Evolutionary conservation across 2,113 vertebrate genomes (phyloP).

Genomic region (Pelecanus crispus): DNA sequence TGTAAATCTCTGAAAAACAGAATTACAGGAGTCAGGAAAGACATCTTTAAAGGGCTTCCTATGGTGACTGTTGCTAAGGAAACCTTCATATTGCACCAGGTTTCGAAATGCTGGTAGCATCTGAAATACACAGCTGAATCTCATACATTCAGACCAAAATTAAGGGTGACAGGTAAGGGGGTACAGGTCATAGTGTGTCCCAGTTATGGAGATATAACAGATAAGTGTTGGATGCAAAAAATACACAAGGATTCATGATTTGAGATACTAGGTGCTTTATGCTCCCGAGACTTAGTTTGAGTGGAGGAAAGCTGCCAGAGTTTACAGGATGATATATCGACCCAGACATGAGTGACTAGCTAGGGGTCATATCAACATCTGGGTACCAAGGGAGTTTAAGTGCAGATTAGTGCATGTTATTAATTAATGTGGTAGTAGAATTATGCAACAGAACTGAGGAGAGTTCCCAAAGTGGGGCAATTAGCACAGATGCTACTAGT

Average conservation of each 20-base stretch:
- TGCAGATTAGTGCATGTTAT: not conserved
- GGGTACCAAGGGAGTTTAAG: not conserved
- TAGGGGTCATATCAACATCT: constrained; percentile 1
- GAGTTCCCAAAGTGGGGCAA: not conserved
- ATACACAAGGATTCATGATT: not conserved
- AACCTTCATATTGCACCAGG: constrained; percentile 34
- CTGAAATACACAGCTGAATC: constrained; percentile 19
- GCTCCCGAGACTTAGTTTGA: not conserved
- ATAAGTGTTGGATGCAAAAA: constrained; percentile 2
- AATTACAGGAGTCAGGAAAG: constrained; percentile 18
- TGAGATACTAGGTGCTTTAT: not conserved
- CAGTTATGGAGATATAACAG: constrained; percentile 20
- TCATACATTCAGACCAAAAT: constrained; percentile 9
- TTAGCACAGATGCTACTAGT: not conserved
- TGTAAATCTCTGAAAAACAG: constrained; percentile 7
- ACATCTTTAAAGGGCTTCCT: constrained; percentile 51
- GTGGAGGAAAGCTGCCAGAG: not conserved
- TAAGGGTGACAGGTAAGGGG: constrained; percentile 43
- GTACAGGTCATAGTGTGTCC: constrained; percentile 24
- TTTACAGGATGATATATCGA: not conserved
- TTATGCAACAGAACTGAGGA: not conserved
- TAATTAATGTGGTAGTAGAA: not conserved
- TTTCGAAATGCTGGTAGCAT: not conserved
- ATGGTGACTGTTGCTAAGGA: constrained; percentile 60
- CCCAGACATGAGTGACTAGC: not conserved